Conservation (phyloP, 2,888 invertebrate species). For the Apodemia hepburni region DNA sequence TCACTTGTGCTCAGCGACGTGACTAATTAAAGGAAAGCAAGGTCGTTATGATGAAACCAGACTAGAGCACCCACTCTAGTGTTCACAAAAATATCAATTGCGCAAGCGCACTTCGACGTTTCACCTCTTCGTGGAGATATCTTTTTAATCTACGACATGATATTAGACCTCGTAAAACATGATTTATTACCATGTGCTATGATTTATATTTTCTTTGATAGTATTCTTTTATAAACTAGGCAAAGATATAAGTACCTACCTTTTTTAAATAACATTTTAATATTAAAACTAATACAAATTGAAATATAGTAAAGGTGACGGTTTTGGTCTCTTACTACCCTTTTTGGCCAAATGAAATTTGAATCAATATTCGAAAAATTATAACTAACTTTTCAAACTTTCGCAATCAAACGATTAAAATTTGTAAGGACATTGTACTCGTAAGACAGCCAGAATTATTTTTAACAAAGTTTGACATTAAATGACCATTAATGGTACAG, state of each 20-base stretch:
- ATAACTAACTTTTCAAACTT: no score
- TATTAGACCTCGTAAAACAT: constrained; percentile 8
- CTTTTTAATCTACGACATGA: constrained; percentile 8
- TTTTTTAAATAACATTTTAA: no score
- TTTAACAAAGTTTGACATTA: no score
- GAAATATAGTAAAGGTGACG: no score
- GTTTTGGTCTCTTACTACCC: no score
- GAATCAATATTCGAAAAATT: no score
- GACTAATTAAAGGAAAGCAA: constrained; percentile 69
- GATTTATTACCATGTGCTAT: constrained; percentile 1
- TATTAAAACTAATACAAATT: no score
- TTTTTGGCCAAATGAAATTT: no score
- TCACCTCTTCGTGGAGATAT: constrained; percentile 26
- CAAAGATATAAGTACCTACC: not conserved
- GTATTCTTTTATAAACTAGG: not conserved
- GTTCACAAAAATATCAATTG: constrained; percentile 47
- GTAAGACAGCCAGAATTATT: no score
- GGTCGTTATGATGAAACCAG: constrained; percentile 65
- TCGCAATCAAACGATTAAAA: no score
- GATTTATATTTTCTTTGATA: not conserved
- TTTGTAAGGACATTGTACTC: no score
- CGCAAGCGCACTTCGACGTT: constrained; percentile 38
- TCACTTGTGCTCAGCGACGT: constrained; percentile 62
- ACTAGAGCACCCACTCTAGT: constrained; percentile 55
- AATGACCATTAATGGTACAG: no score